These are phyloP conservation scores for Drepana falcataria DNA, from an alignment of 2,888 invertebrate genomes.

Conservation along the genomic window DNA sequence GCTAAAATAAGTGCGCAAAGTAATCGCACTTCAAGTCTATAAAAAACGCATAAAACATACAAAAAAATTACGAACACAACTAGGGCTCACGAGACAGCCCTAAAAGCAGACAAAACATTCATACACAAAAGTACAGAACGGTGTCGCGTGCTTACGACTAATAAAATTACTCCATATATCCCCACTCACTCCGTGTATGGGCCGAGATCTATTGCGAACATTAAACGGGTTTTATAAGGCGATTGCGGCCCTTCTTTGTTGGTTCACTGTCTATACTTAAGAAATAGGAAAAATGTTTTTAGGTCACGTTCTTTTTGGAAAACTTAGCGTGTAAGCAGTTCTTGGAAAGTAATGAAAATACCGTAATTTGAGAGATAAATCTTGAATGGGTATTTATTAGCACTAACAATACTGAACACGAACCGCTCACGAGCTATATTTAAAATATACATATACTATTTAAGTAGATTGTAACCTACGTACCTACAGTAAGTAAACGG, in stretches of 20 bases:
- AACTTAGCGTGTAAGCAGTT: background rate
- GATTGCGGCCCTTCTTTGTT: background rate
- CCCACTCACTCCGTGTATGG: background rate
- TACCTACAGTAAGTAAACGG: too few species aligned
- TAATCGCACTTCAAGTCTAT: background rate
- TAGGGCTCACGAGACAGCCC: slow-evolving; percentile 16
- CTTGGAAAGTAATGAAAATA: too few species aligned
- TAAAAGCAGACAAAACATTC: slow-evolving; percentile 7
- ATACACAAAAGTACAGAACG: background rate
- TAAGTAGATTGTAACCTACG: too few species aligned
- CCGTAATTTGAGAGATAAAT: too few species aligned
- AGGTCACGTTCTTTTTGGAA: background rate
- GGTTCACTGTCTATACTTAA: background rate
- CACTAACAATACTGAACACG: too few species aligned
- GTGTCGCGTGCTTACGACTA: background rate
- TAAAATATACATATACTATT: too few species aligned
- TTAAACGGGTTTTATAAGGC: slow-evolving; percentile 1
- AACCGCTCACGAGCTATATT: too few species aligned
- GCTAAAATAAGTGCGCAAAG: too few species aligned
- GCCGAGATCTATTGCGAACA: background rate
- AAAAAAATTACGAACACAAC: slow-evolving; percentile 15
- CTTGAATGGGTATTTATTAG: too few species aligned
- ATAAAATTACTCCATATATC: background rate
- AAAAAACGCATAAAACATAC: slow-evolving; percentile 12
- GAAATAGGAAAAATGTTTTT: background rate